Conservation (phyloP, 64 coral and sea anemone genomes). For the Stichodactyla helianthus region DNA sequence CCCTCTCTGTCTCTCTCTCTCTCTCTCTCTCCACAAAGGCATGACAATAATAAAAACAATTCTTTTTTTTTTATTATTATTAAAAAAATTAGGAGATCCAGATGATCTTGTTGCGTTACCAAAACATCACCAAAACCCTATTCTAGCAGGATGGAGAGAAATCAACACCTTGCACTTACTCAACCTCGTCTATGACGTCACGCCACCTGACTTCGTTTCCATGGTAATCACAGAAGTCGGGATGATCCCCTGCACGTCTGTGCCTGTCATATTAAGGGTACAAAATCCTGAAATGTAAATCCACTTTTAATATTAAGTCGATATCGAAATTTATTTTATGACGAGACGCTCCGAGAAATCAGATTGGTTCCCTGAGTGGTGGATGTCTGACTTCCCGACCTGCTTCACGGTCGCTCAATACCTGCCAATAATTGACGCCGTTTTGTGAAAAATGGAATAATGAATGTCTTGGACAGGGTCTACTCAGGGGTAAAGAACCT, state of each 20-base stretch:
- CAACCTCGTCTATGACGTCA: constrained; percentile 96
- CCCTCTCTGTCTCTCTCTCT: too few relatives aligned
- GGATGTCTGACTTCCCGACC: background rate
- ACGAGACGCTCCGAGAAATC: background rate
- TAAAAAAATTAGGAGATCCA: constrained; percentile 67
- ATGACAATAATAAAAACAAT: background rate
- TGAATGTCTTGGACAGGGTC: background rate
- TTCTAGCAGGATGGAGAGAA: constrained; percentile 79
- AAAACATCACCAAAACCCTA: constrained; percentile 52
- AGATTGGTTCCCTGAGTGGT: background rate
- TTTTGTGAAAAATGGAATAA: background rate
- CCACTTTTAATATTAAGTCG: background rate
- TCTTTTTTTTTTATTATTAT: background rate
- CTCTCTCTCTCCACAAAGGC: too few relatives aligned
- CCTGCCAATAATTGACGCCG: background rate
- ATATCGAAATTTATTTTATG: background rate
- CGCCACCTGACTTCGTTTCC: constrained; percentile 90
- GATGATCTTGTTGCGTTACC: constrained; percentile 80
- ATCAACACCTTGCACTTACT: constrained; percentile 79
- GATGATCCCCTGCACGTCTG: constrained; percentile 97
- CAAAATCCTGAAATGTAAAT: constrained; percentile 80
- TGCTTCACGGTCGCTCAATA: background rate
- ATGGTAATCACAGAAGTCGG: constrained; percentile 99
- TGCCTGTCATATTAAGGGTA: constrained; percentile 88
- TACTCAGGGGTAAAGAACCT: too few relatives aligned